phyloP scores from a whole-genome alignment of 2,113 vertebrate species.

The Sterrhoptilus dennistouni region DNA sequence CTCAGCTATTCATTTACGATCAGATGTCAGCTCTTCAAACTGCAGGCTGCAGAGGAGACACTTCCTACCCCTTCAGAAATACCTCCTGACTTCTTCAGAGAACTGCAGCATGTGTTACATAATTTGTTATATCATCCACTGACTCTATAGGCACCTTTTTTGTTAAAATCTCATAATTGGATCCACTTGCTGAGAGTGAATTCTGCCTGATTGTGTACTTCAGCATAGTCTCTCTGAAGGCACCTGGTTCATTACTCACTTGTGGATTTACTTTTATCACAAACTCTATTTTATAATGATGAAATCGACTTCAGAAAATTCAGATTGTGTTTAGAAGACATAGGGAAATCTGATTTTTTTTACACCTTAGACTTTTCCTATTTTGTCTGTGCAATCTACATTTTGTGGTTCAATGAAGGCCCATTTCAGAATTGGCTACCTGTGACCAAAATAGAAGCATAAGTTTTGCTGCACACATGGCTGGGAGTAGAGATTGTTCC shows the following conservation, averaged over 20 bases:
- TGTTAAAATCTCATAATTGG: not conserved
- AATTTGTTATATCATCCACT: not conserved
- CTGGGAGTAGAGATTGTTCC: not conserved
- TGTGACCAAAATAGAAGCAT: not conserved
- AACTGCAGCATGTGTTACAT: not conserved
- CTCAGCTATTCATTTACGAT: not conserved
- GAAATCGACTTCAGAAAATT: not conserved
- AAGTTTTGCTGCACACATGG: accelerated
- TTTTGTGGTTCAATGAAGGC: not conserved
- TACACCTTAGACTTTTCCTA: not conserved
- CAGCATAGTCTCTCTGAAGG: not conserved
- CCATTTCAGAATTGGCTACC: not conserved
- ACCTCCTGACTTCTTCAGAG: not conserved
- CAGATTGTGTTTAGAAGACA: not conserved
- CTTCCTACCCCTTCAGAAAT: not conserved
- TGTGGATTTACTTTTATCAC: not conserved
- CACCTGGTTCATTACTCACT: not conserved
- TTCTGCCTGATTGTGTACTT: not conserved
- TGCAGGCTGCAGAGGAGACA: not conserved
- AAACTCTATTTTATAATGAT: not conserved
- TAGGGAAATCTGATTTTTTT: not conserved
- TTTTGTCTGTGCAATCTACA: not conserved
- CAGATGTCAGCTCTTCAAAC: not conserved
- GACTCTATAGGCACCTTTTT: not conserved
- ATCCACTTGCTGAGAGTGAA: not conserved